These are phyloP conservation scores for Pocillopora grandis DNA, from an alignment of 92 coral and sea anemone species.

Conservation along the genomic window DNA sequence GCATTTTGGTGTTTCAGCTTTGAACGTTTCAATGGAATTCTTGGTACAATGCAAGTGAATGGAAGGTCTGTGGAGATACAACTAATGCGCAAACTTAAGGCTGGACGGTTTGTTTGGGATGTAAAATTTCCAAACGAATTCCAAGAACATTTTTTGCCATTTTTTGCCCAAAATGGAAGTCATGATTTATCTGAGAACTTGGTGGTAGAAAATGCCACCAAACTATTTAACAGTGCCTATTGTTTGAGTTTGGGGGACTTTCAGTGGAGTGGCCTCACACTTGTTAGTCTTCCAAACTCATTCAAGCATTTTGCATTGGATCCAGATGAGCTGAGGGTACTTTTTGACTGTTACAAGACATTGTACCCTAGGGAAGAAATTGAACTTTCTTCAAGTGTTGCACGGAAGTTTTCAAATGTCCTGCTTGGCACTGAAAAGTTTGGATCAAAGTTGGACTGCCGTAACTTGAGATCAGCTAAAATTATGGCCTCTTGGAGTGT, in stretches of 20 bases:
- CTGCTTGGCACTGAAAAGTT: slow-evolving; percentile 37
- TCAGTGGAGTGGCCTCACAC: slow-evolving; percentile 36
- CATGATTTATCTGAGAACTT: slow-evolving; percentile 7
- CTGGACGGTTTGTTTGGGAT: slow-evolving; percentile 9
- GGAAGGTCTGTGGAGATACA: slow-evolving; percentile 49
- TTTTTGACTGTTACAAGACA: slow-evolving; percentile 16
- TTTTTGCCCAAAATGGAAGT: not conserved
- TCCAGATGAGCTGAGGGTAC: slow-evolving; percentile 18
- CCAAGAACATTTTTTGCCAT: slow-evolving; percentile 19
- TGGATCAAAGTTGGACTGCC: slow-evolving; percentile 35
- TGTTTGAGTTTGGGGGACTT: not conserved
- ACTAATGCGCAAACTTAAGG: slow-evolving; percentile 49
- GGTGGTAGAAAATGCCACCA: slow-evolving; percentile 21
- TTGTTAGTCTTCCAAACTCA: slow-evolving; percentile 33
- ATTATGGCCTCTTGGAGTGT: slow-evolving; percentile 47
- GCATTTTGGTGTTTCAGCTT: slow-evolving; percentile 42
- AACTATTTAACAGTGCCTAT: slow-evolving; percentile 18
- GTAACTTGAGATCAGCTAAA: slow-evolving; percentile 33
- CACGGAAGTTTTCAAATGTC: slow-evolving; percentile 24
- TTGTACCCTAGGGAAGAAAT: not conserved
- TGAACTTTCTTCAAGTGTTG: slow-evolving; percentile 3
- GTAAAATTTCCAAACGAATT: not conserved
- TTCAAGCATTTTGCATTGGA: slow-evolving; percentile 22
- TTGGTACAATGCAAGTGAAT: slow-evolving; percentile 44
- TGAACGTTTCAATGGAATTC: slow-evolving; percentile 41